These are phyloP conservation scores for Orussus abietinus DNA, from an alignment of 1,140 invertebrate species.

Conservation along the genomic window DNA sequence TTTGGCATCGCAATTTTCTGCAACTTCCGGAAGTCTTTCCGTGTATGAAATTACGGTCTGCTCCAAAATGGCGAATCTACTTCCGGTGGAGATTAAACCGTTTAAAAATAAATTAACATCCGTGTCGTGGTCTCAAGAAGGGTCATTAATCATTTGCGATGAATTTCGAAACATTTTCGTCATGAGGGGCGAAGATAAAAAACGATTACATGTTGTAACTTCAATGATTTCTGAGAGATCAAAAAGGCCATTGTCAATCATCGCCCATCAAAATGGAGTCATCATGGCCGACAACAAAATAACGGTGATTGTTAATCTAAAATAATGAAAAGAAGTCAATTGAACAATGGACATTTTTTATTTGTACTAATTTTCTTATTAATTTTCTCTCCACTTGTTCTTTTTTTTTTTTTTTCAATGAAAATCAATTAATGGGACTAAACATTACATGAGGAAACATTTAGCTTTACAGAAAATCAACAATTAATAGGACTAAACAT, in stretches of 20 bases:
- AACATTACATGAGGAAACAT: too few species aligned
- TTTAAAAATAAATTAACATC: constrained; percentile 18
- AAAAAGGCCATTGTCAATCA: too few species aligned
- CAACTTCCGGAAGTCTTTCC: constrained; percentile 13
- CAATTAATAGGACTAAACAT: constrained; percentile 1
- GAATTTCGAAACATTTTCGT: constrained; percentile 24
- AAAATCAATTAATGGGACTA: too few species aligned
- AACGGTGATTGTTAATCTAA: constrained; percentile 19
- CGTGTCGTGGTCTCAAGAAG: constrained; percentile 29
- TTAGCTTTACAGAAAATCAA: too few species aligned
- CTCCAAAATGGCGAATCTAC: constrained; percentile 28
- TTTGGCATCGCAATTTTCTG: constrained; percentile 23
- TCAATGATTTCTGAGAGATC: too few species aligned
- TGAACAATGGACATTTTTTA: not conserved
- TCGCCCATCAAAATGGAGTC: constrained; percentile 19
- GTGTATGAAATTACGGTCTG: constrained; percentile 31
- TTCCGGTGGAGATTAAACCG: constrained; percentile 8
- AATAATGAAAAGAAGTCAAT: constrained; percentile 19
- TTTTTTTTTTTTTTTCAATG: too few species aligned
- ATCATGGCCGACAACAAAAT: too few species aligned
- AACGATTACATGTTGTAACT: too few species aligned
- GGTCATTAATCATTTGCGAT: constrained; percentile 29
- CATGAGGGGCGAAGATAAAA: constrained; percentile 23
- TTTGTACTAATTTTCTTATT: too few species aligned
- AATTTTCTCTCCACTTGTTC: too few species aligned